Evolutionary conservation across 2,888 invertebrate species (phyloP).

Genomic region (Dolichopus griseipennis): DNA sequence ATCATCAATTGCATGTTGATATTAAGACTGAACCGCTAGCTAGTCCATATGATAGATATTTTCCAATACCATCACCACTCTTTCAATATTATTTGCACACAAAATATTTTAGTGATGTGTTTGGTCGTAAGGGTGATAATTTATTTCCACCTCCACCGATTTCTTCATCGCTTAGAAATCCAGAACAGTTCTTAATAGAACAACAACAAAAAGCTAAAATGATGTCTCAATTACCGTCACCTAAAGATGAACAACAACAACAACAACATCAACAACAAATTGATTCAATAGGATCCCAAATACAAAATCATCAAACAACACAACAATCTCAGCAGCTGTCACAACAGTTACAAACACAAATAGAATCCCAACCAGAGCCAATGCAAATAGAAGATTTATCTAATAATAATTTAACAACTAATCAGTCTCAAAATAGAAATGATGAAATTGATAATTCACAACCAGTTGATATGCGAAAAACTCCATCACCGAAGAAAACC

Average conservation of each 20-base stretch:
- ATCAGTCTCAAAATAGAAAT: not conserved
- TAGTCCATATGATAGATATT: constrained; percentile 42
- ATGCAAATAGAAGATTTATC: not conserved
- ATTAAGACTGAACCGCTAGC: constrained; percentile 43
- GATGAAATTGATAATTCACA: constrained; percentile 24
- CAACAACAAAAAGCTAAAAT: constrained; percentile 16
- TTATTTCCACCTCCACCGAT: constrained; percentile 44
- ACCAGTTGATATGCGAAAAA: constrained; percentile 25
- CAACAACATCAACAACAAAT: constrained; percentile 32
- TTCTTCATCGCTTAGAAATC: constrained; percentile 35
- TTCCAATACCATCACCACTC: constrained; percentile 41
- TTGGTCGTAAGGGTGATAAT: constrained; percentile 53
- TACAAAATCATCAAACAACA: not conserved
- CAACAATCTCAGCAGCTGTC: constrained; percentile 34
- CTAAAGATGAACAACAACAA: constrained; percentile 33
- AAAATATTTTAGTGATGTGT: constrained; percentile 54
- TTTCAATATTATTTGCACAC: constrained; percentile 55
- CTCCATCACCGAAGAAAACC: constrained; percentile 36
- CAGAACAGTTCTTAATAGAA: constrained; percentile 29
- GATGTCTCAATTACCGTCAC: constrained; percentile 22
- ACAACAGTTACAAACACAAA: constrained; percentile 24
- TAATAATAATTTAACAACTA: not conserved
- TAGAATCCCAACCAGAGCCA: not conserved
- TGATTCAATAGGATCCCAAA: not conserved
- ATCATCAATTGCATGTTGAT: constrained; percentile 37